Evolutionary conservation across 2,797 vertebrate species (phyloP).

Genomic region (Coendou prehensilis): DNA sequence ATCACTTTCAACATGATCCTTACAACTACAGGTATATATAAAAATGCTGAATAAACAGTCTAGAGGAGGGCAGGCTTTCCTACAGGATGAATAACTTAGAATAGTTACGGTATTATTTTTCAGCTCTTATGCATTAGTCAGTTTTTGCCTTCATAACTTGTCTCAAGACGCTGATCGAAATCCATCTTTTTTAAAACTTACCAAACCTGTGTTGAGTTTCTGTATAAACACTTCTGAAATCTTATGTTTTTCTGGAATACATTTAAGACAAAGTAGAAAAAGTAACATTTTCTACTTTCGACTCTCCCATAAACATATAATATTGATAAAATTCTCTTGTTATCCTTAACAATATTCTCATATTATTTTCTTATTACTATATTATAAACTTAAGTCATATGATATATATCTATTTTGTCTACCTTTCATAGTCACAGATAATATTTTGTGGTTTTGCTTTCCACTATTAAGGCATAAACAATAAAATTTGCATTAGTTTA

Average conservation of each 20-base stretch:
- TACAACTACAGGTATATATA: neutral
- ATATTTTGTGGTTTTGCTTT: neutral
- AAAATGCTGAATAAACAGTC: neutral
- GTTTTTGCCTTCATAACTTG: neutral
- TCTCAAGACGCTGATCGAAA: conserved; percentile 5
- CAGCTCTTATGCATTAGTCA: neutral
- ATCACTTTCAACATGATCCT: neutral
- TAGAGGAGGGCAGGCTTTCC: neutral
- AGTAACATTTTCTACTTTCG: neutral
- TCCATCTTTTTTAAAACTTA: neutral
- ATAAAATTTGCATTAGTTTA: conserved; percentile 43
- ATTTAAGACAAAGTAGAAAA: conserved; percentile 22
- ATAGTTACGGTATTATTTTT: neutral
- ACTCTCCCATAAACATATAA: neutral
- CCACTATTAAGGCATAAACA: neutral
- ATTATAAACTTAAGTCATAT: conserved; percentile 12
- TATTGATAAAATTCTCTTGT: neutral
- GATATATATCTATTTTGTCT: neutral
- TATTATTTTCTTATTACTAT: neutral
- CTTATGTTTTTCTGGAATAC: neutral
- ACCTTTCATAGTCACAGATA: neutral
- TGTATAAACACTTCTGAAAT: neutral
- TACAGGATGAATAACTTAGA: neutral
- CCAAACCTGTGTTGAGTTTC: neutral
- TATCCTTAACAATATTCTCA: conserved; percentile 7